Conservation (phyloP, 1,140 invertebrate genomes). For the Drosophila pallidifrons region DNA sequence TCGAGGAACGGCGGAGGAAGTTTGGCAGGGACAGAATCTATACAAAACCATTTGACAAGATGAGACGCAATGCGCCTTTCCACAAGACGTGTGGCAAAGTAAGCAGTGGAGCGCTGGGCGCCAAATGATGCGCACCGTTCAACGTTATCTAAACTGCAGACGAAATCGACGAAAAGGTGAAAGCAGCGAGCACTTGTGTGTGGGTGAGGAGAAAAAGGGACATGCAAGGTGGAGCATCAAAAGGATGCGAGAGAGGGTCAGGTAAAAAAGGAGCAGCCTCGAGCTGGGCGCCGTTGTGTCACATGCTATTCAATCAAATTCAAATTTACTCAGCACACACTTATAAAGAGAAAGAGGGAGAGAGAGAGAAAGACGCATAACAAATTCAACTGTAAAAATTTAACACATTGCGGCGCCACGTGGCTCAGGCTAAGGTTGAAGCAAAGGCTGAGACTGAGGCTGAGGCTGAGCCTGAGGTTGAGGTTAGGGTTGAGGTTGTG, state of each 20-base stretch:
- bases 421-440: conserved; percentile 4
- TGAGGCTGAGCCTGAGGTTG: not conserved
- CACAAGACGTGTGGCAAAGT: conserved; percentile 61
- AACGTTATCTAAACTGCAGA: conserved; percentile 79
- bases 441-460: not conserved
- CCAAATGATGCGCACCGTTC: conserved; percentile 75
- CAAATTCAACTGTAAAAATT: conserved; percentile 82
- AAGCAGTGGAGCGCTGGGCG: conserved; percentile 70
- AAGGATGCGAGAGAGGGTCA: conserved; percentile 28
- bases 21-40: conserved; percentile 53
- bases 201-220: conserved; percentile 1
- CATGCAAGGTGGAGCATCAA: conserved; percentile 14
- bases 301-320: conserved; percentile 83
- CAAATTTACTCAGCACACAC: conserved; percentile 72
- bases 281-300: conserved; percentile 46
- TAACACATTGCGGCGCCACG: conserved; percentile 66
- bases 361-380: conserved; percentile 23
- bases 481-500: conserved; percentile 1
- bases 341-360: conserved; percentile 3
- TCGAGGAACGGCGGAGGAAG: not conserved
- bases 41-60: conserved; percentile 79
- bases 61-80: conserved; percentile 46
- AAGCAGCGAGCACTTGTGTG: no score
- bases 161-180: conserved; percentile 29
- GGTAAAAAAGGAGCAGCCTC: conserved; percentile 47